These are phyloP conservation scores for Palythoa heliodiscus DNA, from an alignment of 92 coral and sea anemone genomes.

Conservation along the genomic window DNA sequence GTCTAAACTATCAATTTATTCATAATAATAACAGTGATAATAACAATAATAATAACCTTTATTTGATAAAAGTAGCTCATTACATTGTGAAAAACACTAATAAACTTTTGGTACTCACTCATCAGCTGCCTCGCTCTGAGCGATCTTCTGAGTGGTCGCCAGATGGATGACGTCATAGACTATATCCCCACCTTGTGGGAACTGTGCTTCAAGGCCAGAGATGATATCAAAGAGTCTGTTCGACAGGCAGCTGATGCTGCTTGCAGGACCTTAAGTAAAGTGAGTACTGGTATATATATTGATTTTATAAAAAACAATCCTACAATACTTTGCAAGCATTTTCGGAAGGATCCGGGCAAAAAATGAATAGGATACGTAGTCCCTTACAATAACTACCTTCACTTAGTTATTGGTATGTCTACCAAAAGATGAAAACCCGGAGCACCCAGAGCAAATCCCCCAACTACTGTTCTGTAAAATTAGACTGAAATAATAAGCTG, in stretches of 20 bases:
- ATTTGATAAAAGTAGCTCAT: too few species aligned
- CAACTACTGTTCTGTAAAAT: too few species aligned
- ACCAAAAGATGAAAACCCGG: too few species aligned
- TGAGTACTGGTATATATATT: not conserved
- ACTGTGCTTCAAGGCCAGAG: slow-evolving; percentile 88
- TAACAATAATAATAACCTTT: too few species aligned
- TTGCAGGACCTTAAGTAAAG: slow-evolving; percentile 88
- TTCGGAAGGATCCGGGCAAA: too few species aligned
- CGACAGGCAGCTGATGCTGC: slow-evolving; percentile 96
- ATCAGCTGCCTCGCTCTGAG: slow-evolving; percentile 91
- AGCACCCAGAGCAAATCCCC: too few species aligned
- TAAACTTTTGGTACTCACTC: not conserved
- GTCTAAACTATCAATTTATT: not conserved
- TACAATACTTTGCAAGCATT: too few species aligned
- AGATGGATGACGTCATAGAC: slow-evolving; percentile 83
- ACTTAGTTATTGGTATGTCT: too few species aligned
- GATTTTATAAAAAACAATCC: too few species aligned
- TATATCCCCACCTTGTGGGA: slow-evolving; percentile 92
- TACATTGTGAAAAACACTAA: too few species aligned
- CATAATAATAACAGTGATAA: not conserved
- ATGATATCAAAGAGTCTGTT: slow-evolving; percentile 91
- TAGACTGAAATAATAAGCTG: not conserved
- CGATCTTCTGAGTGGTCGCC: slow-evolving; percentile 95
- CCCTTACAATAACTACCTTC: too few species aligned
- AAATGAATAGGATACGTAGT: too few species aligned